These are phyloP conservation scores for Chaetops frenatus DNA, from an alignment of 2,113 vertebrate species.

Conservation along the genomic window DNA sequence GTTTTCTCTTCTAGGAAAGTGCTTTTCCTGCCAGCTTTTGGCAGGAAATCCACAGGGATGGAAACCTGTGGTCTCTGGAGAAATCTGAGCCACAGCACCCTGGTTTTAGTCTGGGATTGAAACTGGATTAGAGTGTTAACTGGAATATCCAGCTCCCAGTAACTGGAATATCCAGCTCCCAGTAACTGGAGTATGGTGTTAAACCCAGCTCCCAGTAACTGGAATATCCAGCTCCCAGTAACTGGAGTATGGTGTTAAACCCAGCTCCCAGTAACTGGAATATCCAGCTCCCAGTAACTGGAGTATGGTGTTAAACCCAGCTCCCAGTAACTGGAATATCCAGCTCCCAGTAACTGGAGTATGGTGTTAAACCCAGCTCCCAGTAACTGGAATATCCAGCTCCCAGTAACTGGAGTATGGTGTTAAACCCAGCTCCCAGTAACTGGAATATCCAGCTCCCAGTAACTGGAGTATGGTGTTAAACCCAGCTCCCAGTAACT, in stretches of 20 bases:
- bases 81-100: rapidly evolving
- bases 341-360: not conserved
- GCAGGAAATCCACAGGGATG: not conserved
- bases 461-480: not conserved
- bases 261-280: not conserved
- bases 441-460: not conserved
- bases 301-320: not conserved
- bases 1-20: not conserved
- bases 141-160: no score
- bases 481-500: not conserved
- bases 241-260: not conserved
- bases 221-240: not conserved
- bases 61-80: not conserved
- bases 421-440: not conserved
- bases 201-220: not conserved
- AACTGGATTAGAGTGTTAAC: not conserved
- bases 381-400: not conserved
- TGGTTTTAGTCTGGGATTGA: not conserved
- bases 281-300: not conserved
- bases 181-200: rapidly evolving
- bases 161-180: not conserved
- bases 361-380: not conserved
- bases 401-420: not conserved
- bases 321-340: not conserved
- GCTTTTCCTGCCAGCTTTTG: not conserved